Base-by-base conservation (phyloP, 2,113 vertebrate genomes). In the Pseudorhombus dupliciocellatus region DNA sequence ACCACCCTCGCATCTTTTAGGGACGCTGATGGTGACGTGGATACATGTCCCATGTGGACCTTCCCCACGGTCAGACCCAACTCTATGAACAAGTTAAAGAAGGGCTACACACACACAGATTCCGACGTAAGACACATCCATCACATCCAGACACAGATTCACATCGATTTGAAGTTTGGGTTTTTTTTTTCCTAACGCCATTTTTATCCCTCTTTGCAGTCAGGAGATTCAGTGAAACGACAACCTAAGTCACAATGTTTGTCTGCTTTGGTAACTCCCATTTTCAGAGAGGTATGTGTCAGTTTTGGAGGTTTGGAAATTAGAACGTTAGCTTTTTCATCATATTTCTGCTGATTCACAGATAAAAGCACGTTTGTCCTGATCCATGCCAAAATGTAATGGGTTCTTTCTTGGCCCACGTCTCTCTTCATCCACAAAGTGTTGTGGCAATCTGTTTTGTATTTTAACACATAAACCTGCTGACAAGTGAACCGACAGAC, bases 201-300 rank as follows among this genome's bases (percentile, higher is more conserved):
- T 6, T 46, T 62, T 55, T 12, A n/a, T n/a, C 70, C 12, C 52
- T 74, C 57, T 61, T 28, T 66, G 28, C 78, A 93, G 93, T 88
- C 88, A 4, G 82, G 87, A 16, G 97, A 98, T 70, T 94, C 92
- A 0, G 93, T 97, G 88, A 96, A 97, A 90, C 94, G 97, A 72
- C 96, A 98, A 61, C 97, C 96, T 1, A 95, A 97, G 84, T 98
- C 97, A 2, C 95, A 97, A 55, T 97, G 96, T 85, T 92, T 99
- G 80, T 96, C 96, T n/a, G 95, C 96, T 0, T 92, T 99, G 76
- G 95, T 99, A 78, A 95, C 95, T 18, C 97, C 98, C 0, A 96
- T 98, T 80, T 99, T 99, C 46, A 95, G 95, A 93, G 98, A 99
- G 96, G 97, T 98, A 93, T 81, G 78, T 31, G 20, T 20, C 16